Base-by-base conservation (phyloP, 2,113 vertebrate genomes). In the Zootoca vivipara region DNA sequence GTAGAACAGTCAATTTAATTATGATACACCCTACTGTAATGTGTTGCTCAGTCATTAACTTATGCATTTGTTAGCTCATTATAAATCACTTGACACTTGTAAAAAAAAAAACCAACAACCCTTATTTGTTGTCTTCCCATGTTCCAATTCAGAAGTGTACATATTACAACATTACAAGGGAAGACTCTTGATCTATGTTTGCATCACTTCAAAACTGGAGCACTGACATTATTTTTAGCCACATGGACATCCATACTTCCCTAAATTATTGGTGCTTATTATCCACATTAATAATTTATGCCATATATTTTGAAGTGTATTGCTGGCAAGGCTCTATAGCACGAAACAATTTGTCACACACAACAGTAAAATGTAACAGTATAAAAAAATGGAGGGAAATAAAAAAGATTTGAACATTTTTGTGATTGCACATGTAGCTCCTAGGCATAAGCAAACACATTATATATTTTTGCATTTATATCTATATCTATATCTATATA, bases 31-130 rank as follows among this genome's bases (percentile, higher is more conserved):
- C 67, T 22, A 78, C 46, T 82, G 87, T 83, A 87, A 74, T 78
- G 90, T 89, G 90, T 89, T 22, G 24, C 35, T 89, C 82, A 84
- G 77, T 42, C 72, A 84, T 78, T 84, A 89, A 73, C 89, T 91
- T 85, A 89, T 87, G 75, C 40, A 33, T 77, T 73, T 89, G 56
- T 85, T 91, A 95, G 88, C 22, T 20, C 78, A 69, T 82, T 91
- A 82, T 0, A 91, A 78, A 67, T 85, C 72, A 83, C 82, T 30
- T 67, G 83, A 90, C 85, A 86, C 30, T 74, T 78, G 79, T 40
- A 89, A 92, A 87, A 89, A 91, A 52, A 2, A 88, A 35, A 56
- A n/a, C n/a, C n/a, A n/a, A n/a, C n/a, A n/a, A n/a, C 28, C 82
- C 15, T 33, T 72, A 64, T 85, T 87, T 86, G 86, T 58, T 46